These are phyloP conservation scores for Oreochromis mossambicus DNA, from an alignment of 2,797 vertebrate species.

Conservation along the genomic window DNA sequence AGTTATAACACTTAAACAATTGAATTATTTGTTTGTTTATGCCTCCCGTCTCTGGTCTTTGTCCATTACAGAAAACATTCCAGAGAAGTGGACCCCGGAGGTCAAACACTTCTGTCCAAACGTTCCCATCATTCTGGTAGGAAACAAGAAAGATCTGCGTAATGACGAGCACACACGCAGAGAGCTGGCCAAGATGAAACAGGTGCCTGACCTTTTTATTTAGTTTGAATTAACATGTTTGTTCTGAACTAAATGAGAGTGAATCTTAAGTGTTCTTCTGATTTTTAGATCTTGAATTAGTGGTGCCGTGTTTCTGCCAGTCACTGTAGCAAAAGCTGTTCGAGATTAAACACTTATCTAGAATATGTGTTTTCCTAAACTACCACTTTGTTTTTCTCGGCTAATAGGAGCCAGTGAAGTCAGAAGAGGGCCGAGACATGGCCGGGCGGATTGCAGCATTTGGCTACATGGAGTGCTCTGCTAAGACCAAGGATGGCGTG, in stretches of 20 bases:
- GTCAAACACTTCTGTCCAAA: constrained; percentile 99
- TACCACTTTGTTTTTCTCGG: not conserved
- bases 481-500: constrained; percentile 98
- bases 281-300: not conserved
- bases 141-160: constrained; percentile 98
- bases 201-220: constrained; percentile 70
- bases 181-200: constrained; percentile 99
- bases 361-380: not conserved
- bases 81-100: constrained; percentile 98
- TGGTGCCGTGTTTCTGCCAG: not conserved
- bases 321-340: not conserved
- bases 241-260: not conserved
- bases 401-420: constrained; percentile 92
- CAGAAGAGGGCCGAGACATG: constrained; percentile 96
- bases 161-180: constrained; percentile 97
- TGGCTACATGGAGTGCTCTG: constrained; percentile 98
- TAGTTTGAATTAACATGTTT: not conserved
- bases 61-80: constrained; percentile 91
- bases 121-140: constrained; percentile 97
- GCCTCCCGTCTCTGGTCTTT: not conserved
- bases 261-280: not conserved
- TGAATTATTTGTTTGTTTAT: not conserved
- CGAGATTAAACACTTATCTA: not conserved
- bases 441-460: constrained; percentile 92
- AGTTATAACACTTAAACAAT: not conserved